Conservation (phyloP, 2,113 vertebrate genomes). For the Esox niger region DNA sequence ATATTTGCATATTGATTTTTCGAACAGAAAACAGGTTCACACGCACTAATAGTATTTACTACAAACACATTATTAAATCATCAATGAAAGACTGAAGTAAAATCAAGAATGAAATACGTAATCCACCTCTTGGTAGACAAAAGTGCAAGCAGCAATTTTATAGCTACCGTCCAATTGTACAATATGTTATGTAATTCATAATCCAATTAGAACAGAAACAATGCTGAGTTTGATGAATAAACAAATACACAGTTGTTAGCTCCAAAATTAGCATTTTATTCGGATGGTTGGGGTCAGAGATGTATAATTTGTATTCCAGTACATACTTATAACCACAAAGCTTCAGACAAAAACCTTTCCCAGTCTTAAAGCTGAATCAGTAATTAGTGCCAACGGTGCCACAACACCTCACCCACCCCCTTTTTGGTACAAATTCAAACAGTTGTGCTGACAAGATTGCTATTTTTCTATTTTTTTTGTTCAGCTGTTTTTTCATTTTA, state of each 20-base stretch:
- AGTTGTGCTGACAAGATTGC: conserved; percentile 91
- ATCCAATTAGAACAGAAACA: conserved; percentile 42
- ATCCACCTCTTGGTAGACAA: conserved; percentile 33
- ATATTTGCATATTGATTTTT: too few relatives aligned
- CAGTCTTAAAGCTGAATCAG: conserved; percentile 88
- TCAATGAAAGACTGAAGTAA: conserved; percentile 13
- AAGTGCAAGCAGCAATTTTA: neutral
- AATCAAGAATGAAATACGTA: conserved; percentile 38
- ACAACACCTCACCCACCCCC: conserved; percentile 67
- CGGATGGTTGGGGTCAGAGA: conserved; percentile 96
- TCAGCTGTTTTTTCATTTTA: conserved; percentile 61
- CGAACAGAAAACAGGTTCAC: too few relatives aligned
- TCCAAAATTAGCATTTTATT: conserved; percentile 99
- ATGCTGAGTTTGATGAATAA: conserved; percentile 27
- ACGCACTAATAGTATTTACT: neutral
- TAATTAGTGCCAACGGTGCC: conserved; percentile 75
- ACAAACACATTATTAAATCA: neutral
- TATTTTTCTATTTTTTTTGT: conserved; percentile 60
- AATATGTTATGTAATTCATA: conserved; percentile 25
- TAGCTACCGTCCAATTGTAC: conserved; percentile 36
- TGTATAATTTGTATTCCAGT: conserved; percentile 92
- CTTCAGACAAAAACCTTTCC: conserved; percentile 84
- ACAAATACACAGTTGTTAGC: conserved; percentile 76
- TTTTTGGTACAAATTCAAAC: conserved; percentile 99
- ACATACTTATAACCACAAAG: conserved; percentile 94